These are phyloP conservation scores for Amazona ochrocephala DNA, from an alignment of 2,797 vertebrate genomes.

Conservation along the genomic window DNA sequence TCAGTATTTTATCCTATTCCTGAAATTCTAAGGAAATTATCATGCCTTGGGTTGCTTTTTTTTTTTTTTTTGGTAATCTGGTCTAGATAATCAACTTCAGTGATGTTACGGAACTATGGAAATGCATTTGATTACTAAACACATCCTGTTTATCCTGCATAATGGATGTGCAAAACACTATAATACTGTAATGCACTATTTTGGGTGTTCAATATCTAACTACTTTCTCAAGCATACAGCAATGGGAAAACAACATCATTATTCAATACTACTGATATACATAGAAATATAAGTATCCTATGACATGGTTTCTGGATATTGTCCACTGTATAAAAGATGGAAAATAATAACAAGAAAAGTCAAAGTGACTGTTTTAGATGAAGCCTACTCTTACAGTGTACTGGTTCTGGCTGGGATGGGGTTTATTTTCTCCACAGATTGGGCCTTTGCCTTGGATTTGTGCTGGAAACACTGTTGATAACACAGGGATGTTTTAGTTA, in stretches of 20 bases:
- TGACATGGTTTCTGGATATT: neutral
- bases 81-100: neutral
- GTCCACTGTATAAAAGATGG: neutral
- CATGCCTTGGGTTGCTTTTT: neutral
- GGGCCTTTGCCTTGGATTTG: neutral
- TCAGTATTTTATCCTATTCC: neutral
- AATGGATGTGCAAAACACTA: neutral
- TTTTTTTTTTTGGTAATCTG: neutral
- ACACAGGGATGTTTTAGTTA: neutral
- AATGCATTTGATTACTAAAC: neutral
- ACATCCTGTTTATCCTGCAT: neutral
- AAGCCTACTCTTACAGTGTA: neutral
- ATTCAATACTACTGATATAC: neutral
- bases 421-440: neutral
- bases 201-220: neutral
- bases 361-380: neutral
- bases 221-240: neutral
- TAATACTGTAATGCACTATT: neutral
- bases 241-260: neutral
- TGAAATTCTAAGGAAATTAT: neutral
- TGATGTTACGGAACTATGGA: neutral
- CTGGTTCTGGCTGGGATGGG: neutral
- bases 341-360: neutral
- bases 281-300: neutral
- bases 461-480: neutral